phyloP scores from a whole-genome alignment of 2,888 invertebrate species.

The Anagyrus pseudococci region DNA sequence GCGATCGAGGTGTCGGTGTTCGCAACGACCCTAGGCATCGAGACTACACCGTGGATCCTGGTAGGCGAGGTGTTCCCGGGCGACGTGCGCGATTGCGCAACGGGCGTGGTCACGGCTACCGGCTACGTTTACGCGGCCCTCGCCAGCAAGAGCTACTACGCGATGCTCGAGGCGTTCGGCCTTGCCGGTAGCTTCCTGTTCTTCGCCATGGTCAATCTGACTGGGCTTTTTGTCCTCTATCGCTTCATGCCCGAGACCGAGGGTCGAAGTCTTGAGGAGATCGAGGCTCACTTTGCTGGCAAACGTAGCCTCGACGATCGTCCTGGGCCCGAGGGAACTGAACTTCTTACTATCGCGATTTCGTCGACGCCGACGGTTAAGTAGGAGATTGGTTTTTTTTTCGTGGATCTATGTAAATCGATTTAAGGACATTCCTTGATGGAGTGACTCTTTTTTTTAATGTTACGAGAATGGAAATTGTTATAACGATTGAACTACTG shows the following conservation, averaged over 20 bases:
- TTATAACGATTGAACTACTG: no score
- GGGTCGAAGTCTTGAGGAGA: conserved; percentile 75
- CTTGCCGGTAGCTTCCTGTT: conserved; percentile 77
- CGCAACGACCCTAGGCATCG: conserved; percentile 6
- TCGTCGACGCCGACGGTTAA: no score
- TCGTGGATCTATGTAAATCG: no score
- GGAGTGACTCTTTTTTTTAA: no score
- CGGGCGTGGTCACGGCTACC: conserved; percentile 9
- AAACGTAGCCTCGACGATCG: conserved; percentile 18
- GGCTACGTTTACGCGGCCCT: conserved; percentile 10
- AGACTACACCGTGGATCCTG: conserved; percentile 16
- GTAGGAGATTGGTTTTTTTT: no score
- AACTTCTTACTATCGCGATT: no score
- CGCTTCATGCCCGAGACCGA: conserved; percentile 83
- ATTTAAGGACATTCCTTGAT: no score
- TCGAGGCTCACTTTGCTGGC: conserved; percentile 74
- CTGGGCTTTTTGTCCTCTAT: conserved; percentile 71
- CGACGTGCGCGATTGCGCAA: conserved; percentile 4
- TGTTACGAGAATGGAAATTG: no score
- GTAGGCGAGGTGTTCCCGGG: conserved; percentile 21
- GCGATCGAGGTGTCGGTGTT: conserved; percentile 10
- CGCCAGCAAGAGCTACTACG: conserved; percentile 3
- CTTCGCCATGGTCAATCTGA: conserved; percentile 69
- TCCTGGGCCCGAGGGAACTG: background rate
- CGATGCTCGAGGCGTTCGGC: background rate